These are phyloP conservation scores for Pampus argenteus DNA, from an alignment of 2,797 vertebrate genomes.

Conservation along the genomic window DNA sequence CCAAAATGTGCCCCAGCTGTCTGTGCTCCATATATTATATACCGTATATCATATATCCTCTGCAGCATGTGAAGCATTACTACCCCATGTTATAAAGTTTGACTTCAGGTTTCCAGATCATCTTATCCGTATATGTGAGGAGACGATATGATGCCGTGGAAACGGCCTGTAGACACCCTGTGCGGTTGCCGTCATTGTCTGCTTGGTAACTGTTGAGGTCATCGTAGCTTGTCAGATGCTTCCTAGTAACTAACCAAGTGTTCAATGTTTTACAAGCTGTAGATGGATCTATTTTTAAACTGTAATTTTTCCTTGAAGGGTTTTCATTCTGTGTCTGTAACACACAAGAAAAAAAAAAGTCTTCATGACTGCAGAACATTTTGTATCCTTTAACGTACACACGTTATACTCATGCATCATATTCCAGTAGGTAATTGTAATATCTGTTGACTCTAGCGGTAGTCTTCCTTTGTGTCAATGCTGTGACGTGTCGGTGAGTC, in stretches of 20 bases:
- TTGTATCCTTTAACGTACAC: no score
- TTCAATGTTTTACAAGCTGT: constrained; percentile 23
- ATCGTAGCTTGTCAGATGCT: constrained; percentile 22
- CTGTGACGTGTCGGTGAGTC: constrained; percentile 10
- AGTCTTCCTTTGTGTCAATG: constrained; percentile 40
- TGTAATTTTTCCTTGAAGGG: constrained; percentile 19
- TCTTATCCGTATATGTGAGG: constrained; percentile 5
- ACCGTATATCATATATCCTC: constrained; percentile 28
- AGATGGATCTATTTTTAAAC: constrained; percentile 39
- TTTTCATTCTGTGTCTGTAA: constrained; percentile 27
- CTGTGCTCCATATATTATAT: constrained; percentile 48
- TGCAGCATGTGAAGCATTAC: constrained; percentile 22
- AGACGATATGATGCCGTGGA: constrained; percentile 18
- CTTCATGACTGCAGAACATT: no score
- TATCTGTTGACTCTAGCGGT: no score
- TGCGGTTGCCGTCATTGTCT: constrained; percentile 27
- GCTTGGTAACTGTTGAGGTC: constrained; percentile 8
- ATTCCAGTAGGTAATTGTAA: no score
- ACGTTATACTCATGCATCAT: no score
- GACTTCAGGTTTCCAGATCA: constrained; percentile 24
- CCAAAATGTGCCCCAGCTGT: constrained; percentile 72
- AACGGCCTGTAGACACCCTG: not conserved
- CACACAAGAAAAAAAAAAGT: no score
- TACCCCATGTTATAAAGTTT: constrained; percentile 33
- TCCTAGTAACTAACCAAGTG: not conserved